These are phyloP conservation scores for Nasonia longicornis DNA, from an alignment of 1,140 invertebrate genomes.

Conservation along the genomic window DNA sequence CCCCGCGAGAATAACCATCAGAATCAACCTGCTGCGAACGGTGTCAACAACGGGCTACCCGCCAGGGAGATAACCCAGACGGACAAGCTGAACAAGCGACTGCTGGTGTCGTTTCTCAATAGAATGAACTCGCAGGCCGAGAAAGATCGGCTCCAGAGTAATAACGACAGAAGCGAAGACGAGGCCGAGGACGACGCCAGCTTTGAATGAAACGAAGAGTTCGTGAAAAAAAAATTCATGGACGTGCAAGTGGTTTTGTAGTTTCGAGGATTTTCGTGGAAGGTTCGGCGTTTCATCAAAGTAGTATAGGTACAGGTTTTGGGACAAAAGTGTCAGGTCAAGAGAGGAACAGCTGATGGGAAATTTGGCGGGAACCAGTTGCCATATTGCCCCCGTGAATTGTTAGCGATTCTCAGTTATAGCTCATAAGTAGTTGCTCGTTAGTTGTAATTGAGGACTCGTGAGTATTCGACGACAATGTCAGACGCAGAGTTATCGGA, in stretches of 20 bases:
- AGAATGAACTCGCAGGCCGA: constrained; percentile 72
- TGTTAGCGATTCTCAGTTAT: not conserved
- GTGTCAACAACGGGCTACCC: constrained; percentile 33
- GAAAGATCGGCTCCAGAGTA: constrained; percentile 48
- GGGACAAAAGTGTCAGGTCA: not conserved
- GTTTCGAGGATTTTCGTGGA: not conserved
- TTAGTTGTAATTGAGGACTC: not conserved
- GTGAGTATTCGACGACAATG: constrained; percentile 4
- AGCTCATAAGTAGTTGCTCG: not conserved
- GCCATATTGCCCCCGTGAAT: not conserved
- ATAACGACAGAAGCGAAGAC: constrained; percentile 14
- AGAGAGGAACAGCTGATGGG: constrained; percentile 23
- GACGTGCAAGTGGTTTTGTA: not conserved
- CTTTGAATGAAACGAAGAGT: constrained; percentile 32
- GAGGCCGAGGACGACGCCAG: constrained; percentile 17
- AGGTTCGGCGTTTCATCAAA: not conserved
- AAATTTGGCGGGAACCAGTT: constrained; percentile 35
- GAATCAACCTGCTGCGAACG: not conserved
- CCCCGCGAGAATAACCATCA: constrained; percentile 12
- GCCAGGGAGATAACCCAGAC: constrained; percentile 73
- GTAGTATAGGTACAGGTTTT: not conserved
- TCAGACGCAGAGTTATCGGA: constrained; percentile 42
- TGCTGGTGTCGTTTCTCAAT: constrained; percentile 73
- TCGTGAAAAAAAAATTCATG: not conserved
- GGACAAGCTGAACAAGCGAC: constrained; percentile 74